These are phyloP conservation scores for Limnephilus rhombicus DNA, from an alignment of 2,888 invertebrate genomes.

Conservation along the genomic window DNA sequence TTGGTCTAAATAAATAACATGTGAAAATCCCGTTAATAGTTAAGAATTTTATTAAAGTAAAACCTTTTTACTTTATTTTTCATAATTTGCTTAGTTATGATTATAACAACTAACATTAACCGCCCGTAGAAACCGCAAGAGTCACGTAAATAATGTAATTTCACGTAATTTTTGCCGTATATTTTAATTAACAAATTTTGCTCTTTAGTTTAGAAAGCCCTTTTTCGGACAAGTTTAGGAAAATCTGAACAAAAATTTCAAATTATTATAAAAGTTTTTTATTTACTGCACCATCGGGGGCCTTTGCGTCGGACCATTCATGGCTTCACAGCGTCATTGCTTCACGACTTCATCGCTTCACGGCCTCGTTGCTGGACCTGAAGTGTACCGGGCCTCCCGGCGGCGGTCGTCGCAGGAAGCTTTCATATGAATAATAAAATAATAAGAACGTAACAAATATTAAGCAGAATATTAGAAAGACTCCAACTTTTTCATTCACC, in stretches of 20 bases:
- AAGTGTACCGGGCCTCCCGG: not conserved
- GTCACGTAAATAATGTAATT: slow-evolving; percentile 12
- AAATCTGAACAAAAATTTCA: slow-evolving; percentile 50
- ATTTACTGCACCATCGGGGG: slow-evolving; percentile 46
- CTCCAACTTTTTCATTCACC: no score
- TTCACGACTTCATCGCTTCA: not conserved
- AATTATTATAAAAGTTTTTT: slow-evolving; percentile 46
- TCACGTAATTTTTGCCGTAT: slow-evolving; percentile 14
- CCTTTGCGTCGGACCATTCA: not conserved
- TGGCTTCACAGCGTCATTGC: not conserved
- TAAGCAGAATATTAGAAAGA: not conserved
- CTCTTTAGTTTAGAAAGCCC: slow-evolving; percentile 3
- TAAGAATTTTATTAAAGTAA: not conserved
- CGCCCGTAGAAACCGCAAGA: not conserved
- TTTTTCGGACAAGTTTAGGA: slow-evolving; percentile 14
- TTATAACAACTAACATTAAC: not conserved
- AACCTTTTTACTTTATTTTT: not conserved
- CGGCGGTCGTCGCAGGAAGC: not conserved
- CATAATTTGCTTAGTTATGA: not conserved
- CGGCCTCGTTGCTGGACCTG: not conserved
- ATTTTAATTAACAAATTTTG: slow-evolving; percentile 24
- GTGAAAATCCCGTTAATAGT: not conserved
- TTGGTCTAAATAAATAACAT: not conserved
- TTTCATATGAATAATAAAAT: not conserved
- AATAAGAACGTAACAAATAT: not conserved